Conservation (phyloP, 2,888 invertebrate genomes). For the Eupithecia insigniata region DNA sequence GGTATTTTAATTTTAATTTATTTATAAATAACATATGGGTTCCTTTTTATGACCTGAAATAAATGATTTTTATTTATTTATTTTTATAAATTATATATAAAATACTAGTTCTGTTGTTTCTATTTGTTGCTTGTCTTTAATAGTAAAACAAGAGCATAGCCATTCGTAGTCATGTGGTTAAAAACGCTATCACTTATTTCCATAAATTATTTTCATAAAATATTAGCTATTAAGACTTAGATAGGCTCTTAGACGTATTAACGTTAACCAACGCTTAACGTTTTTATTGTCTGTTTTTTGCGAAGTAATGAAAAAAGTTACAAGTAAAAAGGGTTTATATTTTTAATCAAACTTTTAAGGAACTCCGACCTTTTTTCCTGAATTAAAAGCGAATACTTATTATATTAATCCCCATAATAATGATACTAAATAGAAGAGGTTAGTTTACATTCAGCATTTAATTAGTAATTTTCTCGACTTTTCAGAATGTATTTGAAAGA, state of each 20-base stretch:
- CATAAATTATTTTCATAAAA: slow-evolving; percentile 26
- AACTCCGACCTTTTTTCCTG: not conserved
- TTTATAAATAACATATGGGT: too few relatives aligned
- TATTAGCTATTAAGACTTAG: slow-evolving; percentile 26
- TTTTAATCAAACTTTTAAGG: slow-evolving; percentile 8
- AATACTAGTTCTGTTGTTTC: too few relatives aligned
- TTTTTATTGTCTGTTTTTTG: slow-evolving; percentile 24
- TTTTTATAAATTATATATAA: too few relatives aligned
- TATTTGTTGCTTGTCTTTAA: too few relatives aligned
- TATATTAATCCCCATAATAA: slow-evolving; percentile 5
- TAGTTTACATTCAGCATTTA: not conserved
- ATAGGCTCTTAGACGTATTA: slow-evolving; percentile 38
- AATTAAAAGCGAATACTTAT: not conserved
- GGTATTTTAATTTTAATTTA: too few relatives aligned
- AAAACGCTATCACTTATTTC: slow-evolving; percentile 14
- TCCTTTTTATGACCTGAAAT: too few relatives aligned
- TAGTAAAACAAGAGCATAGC: not conserved
- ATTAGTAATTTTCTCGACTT: not conserved
- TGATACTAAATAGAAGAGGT: not conserved
- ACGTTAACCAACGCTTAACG: slow-evolving; percentile 45
- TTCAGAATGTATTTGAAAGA: too few relatives aligned
- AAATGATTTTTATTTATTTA: too few relatives aligned
- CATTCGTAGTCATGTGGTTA: not conserved
- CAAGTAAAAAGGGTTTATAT: slow-evolving; percentile 24
- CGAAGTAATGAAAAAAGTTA: slow-evolving; percentile 42